Base-by-base conservation (phyloP, 2,113 vertebrate species). In the Anthoscopus minutus region DNA sequence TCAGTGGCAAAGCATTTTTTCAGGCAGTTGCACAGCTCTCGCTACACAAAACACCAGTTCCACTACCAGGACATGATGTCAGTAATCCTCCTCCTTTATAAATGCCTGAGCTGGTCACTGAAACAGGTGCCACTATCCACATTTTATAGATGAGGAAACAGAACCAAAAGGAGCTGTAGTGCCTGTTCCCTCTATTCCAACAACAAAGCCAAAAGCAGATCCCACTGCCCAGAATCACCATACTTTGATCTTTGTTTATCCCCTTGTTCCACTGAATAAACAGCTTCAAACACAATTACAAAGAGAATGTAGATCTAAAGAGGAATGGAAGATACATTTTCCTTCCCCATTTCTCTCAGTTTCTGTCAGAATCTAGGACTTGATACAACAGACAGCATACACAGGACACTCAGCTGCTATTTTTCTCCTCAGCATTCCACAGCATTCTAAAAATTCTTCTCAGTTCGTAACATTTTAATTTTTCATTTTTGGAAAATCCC, bases 101-200 rank as follows among this genome's bases (percentile, higher is more conserved):
- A 81, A 83, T 58, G 24, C 40, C 53, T 37, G 35, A 87, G 44
- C 67, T 51, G 30, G 23, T 60, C 87, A 78, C 25, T 64, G 53
- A 91, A 71, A 3, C 54, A 71, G 82, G 73, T 42, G 56, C 31
- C 27, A 54, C 45, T 60, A 76, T 56, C 53, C 65, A 38, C 69
- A 69, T 81, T 94, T 92, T 79, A 82, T 24, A 92, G 57, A 69
- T 53, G 77, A 87, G 37, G 31, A 91, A 78, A 91, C 84, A 86
- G 71, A 92, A 80, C 18, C 47, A 93, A 69, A 95, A 80, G 24
- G 30, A 86, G 16, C 71, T 73, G 33, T 5, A 80, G 47, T 5
- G n/a, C 37, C 28, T 72, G 37, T 5, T 27, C 11, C 14, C 23
- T 83, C 54, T 51, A 19, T 30, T 76, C 23, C 35, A 84, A 81